Conservation (phyloP, 2,888 invertebrate species). For the Drosophila setosimentum region DNA sequence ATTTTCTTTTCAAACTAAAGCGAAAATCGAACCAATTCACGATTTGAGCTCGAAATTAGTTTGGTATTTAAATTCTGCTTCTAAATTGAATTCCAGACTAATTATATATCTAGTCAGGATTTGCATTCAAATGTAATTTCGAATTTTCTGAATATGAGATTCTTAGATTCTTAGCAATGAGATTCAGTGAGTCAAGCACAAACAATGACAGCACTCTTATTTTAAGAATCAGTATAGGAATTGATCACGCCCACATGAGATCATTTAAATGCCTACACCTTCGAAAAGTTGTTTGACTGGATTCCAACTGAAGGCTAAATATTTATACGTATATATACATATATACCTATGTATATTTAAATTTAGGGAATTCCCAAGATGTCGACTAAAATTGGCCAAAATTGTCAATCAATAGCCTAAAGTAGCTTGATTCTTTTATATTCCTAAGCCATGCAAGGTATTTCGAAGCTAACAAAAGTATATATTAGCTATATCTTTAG, state of each 20-base stretch:
- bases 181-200: background rate
- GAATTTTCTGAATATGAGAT: background rate
- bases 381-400: background rate
- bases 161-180: background rate
- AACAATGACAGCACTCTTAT: conserved; percentile 7
- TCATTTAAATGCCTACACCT: conserved; percentile 26
- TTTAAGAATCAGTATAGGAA: conserved; percentile 16
- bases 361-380: conserved; percentile 6
- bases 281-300: conserved; percentile 28
- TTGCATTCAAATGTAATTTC: background rate
- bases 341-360: background rate
- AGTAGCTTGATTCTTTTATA: background rate
- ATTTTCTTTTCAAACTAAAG: background rate
- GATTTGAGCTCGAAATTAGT: too few species aligned
- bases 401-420: background rate
- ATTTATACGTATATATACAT: background rate
- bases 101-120: background rate
- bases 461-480: background rate
- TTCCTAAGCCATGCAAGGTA: background rate
- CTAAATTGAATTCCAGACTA: background rate
- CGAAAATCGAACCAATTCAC: background rate
- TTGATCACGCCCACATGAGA: conserved; percentile 45
- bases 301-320: background rate
- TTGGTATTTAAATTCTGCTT: background rate
- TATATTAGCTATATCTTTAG: background rate